Conservation (phyloP, 2,113 vertebrate genomes). For the Clarias magur region DNA sequence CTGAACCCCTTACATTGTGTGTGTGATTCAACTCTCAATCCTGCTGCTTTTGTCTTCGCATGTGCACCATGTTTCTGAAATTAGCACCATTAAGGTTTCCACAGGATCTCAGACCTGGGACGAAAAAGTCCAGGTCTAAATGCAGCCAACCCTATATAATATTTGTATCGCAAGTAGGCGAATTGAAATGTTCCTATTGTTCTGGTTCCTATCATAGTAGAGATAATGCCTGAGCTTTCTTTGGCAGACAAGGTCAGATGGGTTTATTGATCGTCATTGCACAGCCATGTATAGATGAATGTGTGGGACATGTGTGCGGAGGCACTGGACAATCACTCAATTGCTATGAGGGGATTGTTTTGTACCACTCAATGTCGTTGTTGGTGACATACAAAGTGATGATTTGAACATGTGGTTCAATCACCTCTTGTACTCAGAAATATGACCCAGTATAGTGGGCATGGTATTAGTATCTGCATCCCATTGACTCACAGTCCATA, state of each 20-base stretch:
- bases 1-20: not conserved
- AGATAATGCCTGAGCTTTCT: not conserved
- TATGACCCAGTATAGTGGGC: not conserved
- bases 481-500: not conserved
- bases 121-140: not conserved
- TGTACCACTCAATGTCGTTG: not conserved
- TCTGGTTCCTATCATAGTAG: not conserved
- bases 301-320: not conserved
- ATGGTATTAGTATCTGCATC: not conserved
- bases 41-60: not conserved
- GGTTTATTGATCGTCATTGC: not conserved
- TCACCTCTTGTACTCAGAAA: not conserved
- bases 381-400: not conserved
- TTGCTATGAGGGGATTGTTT: not conserved
- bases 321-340: not conserved
- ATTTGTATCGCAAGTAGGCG: not conserved
- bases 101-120: not conserved
- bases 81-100: not conserved
- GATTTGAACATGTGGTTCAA: constrained; percentile 12
- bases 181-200: not conserved
- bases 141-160: not conserved
- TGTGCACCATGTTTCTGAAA: not conserved
- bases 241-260: not conserved
- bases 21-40: not conserved
- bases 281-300: not conserved